Conservation (phyloP, 2,888 invertebrate genomes). For the Blera fallax region DNA sequence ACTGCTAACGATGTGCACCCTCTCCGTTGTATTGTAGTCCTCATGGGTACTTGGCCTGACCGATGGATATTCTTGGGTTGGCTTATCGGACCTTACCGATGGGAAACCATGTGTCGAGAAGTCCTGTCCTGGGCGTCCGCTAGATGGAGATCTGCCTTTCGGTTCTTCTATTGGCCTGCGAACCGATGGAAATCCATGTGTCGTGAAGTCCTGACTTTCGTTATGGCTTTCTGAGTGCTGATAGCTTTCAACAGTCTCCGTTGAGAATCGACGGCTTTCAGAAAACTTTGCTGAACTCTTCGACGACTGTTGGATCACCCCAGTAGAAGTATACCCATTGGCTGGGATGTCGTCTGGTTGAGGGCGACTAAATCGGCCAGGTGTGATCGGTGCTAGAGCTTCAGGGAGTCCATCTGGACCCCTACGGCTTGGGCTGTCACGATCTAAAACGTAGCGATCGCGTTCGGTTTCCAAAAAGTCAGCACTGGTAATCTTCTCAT, state of each 20-base stretch:
- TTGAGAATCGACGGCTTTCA: conserved; percentile 78
- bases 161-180: conserved; percentile 46
- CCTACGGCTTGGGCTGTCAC: conserved; percentile 42
- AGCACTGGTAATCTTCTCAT: conserved; percentile 63
- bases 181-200: conserved; percentile 77
- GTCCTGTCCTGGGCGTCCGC: conserved; percentile 68
- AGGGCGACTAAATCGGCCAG: conserved; percentile 29
- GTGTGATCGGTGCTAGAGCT: conserved; percentile 46
- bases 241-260: conserved; percentile 78
- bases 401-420: conserved; percentile 43
- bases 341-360: conserved; percentile 39
- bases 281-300: conserved; percentile 79
- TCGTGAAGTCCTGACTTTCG: conserved; percentile 74
- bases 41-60: conserved; percentile 54
- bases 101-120: conserved; percentile 78
- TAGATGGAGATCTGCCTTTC: conserved; percentile 57
- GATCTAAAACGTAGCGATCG: conserved; percentile 64
- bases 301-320: conserved; percentile 60
- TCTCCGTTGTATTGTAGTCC: conserved; percentile 35
- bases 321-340: conserved; percentile 42
- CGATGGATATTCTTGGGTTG: conserved; percentile 76
- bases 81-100: conserved; percentile 76
- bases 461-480: conserved; percentile 73
- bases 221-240: conserved; percentile 43
- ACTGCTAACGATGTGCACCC: conserved; percentile 18